A percentile compares a stretch with the other conserved stretches of the same genome.
Conservation (phyloP, 2,888 invertebrate species). For the Polydrusus tereticollis region DNA sequence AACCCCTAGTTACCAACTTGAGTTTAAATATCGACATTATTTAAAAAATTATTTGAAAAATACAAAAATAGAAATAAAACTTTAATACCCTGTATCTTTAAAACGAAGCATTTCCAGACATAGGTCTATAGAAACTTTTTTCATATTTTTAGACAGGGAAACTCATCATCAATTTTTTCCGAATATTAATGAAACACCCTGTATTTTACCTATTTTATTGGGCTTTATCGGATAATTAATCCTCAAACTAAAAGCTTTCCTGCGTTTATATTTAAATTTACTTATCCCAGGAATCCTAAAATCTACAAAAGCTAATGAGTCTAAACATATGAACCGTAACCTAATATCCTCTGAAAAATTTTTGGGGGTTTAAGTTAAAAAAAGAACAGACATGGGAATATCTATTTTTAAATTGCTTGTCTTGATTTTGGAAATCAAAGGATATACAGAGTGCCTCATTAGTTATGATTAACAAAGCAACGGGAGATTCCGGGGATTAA, state of each 20-base stretch:
- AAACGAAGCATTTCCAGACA: too few relatives aligned
- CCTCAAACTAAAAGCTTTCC: background rate
- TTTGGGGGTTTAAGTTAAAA: constrained; percentile 37
- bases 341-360: constrained; percentile 24
- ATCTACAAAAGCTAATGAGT: constrained; percentile 30
- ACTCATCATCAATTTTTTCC: too few relatives aligned
- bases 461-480: background rate
- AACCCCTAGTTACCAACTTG: too few relatives aligned
- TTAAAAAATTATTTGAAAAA: too few relatives aligned
- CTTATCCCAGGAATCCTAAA: constrained; percentile 5
- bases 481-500: too few relatives aligned
- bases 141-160: too few relatives aligned
- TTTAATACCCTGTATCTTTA: too few relatives aligned
- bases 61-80: too few relatives aligned
- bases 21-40: too few relatives aligned
- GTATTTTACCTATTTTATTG: background rate
- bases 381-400: constrained; percentile 16
- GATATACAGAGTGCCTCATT: background rate
- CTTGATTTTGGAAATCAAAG: background rate
- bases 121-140: too few relatives aligned
- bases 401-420: constrained; percentile 24
- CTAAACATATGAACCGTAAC: constrained; percentile 35
- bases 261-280: constrained; percentile 8
- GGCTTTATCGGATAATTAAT: background rate
- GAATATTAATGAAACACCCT: too few relatives aligned